phyloP scores from a whole-genome alignment of 2,888 invertebrate species.

The Dynastes maya region DNA sequence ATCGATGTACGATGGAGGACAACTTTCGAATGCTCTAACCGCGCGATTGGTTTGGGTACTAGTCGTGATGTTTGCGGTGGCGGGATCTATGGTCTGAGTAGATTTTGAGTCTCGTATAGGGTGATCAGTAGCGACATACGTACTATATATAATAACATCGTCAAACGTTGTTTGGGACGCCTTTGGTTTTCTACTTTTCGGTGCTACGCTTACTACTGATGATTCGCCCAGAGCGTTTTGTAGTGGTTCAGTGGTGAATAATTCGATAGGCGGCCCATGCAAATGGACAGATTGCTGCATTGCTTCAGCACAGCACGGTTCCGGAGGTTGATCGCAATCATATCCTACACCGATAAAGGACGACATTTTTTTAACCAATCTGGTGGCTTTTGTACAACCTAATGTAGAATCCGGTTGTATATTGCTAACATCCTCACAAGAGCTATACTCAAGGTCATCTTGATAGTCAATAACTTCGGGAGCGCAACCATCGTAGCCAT shows the following conservation, averaged over 20 bases:
- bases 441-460: neutral
- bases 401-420: conserved; percentile 1
- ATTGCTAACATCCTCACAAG: neutral
- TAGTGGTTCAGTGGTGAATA: neutral
- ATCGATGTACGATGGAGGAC: conserved; percentile 26
- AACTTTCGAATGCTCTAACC: conserved; percentile 16
- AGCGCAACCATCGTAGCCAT: neutral
- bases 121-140: conserved; percentile 32
- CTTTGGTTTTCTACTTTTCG: conserved; percentile 4
- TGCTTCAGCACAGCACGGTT: neutral
- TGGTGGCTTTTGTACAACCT: neutral
- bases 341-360: conserved; percentile 9
- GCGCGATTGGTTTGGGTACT: conserved; percentile 43
- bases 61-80: conserved; percentile 7
- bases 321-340: neutral
- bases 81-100: conserved; percentile 45
- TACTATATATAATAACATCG: conserved; percentile 32
- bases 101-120: conserved; percentile 44
- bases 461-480: neutral
- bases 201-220: neutral
- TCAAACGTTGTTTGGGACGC: conserved; percentile 35
- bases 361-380: neutral
- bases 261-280: neutral
- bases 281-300: neutral
- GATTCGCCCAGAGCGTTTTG: neutral